These are phyloP conservation scores for Drosophila mayaguana DNA, from an alignment of 2,888 invertebrate genomes.

Conservation along the genomic window DNA sequence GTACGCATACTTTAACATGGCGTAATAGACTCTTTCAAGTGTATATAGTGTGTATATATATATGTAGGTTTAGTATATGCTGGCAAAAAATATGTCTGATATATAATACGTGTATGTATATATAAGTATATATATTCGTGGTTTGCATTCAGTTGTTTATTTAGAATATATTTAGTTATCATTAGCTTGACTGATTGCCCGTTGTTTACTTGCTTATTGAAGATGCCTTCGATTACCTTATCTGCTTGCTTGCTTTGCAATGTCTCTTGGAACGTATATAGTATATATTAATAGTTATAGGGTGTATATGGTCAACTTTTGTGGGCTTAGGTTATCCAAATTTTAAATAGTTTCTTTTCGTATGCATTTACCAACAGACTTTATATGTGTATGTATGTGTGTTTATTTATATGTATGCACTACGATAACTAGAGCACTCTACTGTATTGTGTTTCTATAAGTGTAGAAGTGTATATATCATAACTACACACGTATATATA, in stretches of 20 bases:
- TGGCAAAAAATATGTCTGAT: conserved; percentile 65
- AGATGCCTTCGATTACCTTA: conserved; percentile 21
- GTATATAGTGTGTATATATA: conserved; percentile 37
- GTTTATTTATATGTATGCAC: conserved; percentile 41
- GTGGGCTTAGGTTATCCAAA: neutral
- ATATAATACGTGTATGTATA: conserved; percentile 26
- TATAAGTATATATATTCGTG: conserved; percentile 31
- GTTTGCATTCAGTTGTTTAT: conserved; percentile 27
- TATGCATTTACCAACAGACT: conserved; percentile 65
- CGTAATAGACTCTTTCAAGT: conserved; percentile 40
- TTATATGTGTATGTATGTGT: conserved; percentile 31
- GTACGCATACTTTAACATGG: conserved; percentile 54
- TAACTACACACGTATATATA: conserved; percentile 38
- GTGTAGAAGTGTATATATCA: neutral
- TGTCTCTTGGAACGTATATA: conserved; percentile 35
- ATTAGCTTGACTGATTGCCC: conserved; percentile 73
- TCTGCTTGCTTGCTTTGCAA: conserved; percentile 16
- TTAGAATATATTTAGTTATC: conserved; percentile 63
- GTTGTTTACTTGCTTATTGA: conserved; percentile 64
- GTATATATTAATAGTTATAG: conserved; percentile 24
- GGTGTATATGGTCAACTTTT: conserved; percentile 29
- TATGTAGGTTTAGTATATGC: conserved; percentile 46
- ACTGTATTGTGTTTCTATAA: conserved; percentile 28
- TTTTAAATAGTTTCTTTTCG: conserved; percentile 37
- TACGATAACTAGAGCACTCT: conserved; percentile 68